These are phyloP conservation scores for Microplitis manilae DNA, from an alignment of 2,888 invertebrate species.

Conservation along the genomic window DNA sequence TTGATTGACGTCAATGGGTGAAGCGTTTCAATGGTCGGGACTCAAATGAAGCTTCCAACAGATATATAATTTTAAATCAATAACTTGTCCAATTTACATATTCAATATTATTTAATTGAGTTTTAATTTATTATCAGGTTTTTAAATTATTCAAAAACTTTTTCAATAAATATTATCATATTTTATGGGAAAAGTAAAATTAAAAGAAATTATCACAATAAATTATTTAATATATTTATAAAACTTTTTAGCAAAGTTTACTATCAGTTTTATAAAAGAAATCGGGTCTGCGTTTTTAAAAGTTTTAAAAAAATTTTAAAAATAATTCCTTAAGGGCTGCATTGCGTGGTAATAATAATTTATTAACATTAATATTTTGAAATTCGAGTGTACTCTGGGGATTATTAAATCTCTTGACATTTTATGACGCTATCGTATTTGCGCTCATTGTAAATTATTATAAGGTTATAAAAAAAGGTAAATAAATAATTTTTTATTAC, in stretches of 20 bases:
- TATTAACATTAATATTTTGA: not conserved
- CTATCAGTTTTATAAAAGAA: not conserved
- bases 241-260: not conserved
- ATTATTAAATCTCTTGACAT: not conserved
- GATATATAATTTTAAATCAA: not conserved
- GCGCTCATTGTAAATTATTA: not conserved
- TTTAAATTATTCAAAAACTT: not conserved
- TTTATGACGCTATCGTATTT: not conserved
- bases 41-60: not conserved
- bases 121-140: not conserved
- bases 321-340: not conserved
- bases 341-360: not conserved
- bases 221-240: not conserved
- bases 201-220: not conserved
- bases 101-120: not conserved
- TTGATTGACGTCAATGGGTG: not conserved
- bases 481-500: not conserved
- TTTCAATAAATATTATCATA: not conserved
- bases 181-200: not conserved
- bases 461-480: not conserved
- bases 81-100: not conserved
- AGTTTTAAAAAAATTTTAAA: not conserved
- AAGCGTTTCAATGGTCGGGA: not conserved
- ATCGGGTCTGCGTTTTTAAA: not conserved
- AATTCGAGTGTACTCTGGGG: not conserved